phyloP scores from a whole-genome alignment of 2,797 vertebrate genomes.

The Denticeps clupeoides region DNA sequence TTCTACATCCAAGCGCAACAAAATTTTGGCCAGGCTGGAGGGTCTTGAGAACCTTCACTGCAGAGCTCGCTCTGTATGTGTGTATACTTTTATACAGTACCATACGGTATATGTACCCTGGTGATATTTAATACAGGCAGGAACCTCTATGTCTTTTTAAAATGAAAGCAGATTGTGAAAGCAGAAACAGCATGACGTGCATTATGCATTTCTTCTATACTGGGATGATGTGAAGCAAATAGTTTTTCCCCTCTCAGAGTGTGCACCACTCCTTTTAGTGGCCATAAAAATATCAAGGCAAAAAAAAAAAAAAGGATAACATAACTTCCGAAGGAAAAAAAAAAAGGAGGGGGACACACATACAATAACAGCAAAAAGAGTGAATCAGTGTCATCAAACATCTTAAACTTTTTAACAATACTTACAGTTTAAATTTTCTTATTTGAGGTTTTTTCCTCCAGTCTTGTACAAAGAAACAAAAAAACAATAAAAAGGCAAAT shows the following conservation, averaged over 20 bases:
- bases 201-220: no score
- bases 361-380: constrained; percentile 49
- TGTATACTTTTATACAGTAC: no score
- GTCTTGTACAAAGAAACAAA: constrained; percentile 19
- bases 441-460: constrained; percentile 18
- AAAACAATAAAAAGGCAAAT: constrained; percentile 17
- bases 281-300: constrained; percentile 38
- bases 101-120: no score
- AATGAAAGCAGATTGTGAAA: no score
- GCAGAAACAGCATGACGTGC: no score
- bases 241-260: constrained; percentile 7
- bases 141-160: no score
- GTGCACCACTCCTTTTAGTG: constrained; percentile 51
- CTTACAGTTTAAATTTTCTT: constrained; percentile 38
- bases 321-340: constrained; percentile 7
- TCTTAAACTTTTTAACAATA: constrained; percentile 52
- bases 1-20: no score
- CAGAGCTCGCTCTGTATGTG: no score
- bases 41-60: no score
- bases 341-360: constrained; percentile 10
- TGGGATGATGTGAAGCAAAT: no score
- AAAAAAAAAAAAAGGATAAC: constrained; percentile 28
- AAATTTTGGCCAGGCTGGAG: no score
- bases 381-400: constrained; percentile 57
- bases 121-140: no score